Percentiles rank a stretch among this genome's conserved stretches.
Conservation (phyloP, 2,797 vertebrate genomes). For the Ptychadena robeensis region DNA sequence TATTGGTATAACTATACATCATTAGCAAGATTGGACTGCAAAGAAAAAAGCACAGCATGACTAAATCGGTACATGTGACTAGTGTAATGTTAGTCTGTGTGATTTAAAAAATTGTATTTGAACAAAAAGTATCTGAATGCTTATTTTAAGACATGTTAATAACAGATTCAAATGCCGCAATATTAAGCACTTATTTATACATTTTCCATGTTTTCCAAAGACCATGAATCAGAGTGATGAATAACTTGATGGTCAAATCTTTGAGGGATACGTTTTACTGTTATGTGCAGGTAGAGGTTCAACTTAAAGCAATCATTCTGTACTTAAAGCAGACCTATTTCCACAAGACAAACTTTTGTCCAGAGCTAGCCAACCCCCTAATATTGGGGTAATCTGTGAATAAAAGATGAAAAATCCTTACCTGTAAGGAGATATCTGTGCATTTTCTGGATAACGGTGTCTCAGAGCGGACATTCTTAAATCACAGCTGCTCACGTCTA, state of each 20-base stretch:
- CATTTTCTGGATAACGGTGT: no score
- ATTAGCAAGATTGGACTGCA: slow-evolving; percentile 25
- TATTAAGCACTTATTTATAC: not conserved
- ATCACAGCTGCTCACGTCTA: no score
- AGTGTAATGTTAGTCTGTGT: not conserved
- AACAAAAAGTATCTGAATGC: not conserved
- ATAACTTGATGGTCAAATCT: not conserved
- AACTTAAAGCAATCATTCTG: no score
- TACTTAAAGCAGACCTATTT: no score
- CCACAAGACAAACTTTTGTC: no score
- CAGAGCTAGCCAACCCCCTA: no score
- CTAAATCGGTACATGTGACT: slow-evolving; percentile 21
- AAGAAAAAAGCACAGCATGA: not conserved
- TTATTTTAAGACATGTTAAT: not conserved
- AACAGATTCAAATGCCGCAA: not conserved
- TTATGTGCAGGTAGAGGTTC: no score
- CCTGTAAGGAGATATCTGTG: no score
- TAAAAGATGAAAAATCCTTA: no score
- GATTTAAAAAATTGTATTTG: not conserved
- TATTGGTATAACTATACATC: slow-evolving; percentile 19
- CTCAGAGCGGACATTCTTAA: no score
- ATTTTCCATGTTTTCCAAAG: no score
- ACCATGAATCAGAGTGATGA: not conserved
- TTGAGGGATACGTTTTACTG: not conserved
- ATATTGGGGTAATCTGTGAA: no score